These are phyloP conservation scores for Neuroscelio doddi DNA, from an alignment of 2,888 invertebrate species.

Conservation along the genomic window DNA sequence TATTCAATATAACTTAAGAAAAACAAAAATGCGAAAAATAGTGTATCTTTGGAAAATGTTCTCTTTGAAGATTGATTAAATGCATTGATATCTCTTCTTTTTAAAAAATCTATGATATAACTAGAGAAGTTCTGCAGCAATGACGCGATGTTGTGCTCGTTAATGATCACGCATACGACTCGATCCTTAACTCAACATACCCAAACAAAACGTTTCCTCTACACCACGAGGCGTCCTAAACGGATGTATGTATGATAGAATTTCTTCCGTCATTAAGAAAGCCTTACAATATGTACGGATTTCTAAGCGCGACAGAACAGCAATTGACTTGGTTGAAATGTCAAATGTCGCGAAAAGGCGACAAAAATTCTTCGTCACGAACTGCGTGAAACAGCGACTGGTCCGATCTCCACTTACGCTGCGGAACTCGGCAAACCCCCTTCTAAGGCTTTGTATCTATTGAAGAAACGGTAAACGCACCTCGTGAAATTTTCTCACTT, in stretches of 20 bases:
- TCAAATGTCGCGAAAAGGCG: constrained; percentile 14
- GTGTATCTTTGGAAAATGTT: no score
- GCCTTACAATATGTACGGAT: constrained; percentile 64
- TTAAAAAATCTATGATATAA: constrained; percentile 1
- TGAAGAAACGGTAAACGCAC: constrained; percentile 63
- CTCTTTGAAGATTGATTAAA: constrained; percentile 9
- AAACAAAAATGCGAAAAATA: no score
- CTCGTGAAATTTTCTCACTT: constrained; percentile 59
- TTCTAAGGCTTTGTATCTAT: constrained; percentile 53
- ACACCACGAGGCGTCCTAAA: constrained; percentile 61
- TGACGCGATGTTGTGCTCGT: constrained; percentile 53
- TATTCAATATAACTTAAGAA: no score
- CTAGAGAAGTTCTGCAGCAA: constrained; percentile 40
- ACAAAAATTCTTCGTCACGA: constrained; percentile 50
- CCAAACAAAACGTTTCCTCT: constrained; percentile 64
- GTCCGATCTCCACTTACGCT: constrained; percentile 8
- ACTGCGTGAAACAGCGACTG: constrained; percentile 40
- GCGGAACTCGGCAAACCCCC: constrained; percentile 17
- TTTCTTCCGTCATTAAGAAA: constrained; percentile 72
- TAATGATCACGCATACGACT: constrained; percentile 57
- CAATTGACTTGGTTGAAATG: constrained; percentile 47
- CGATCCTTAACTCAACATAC: constrained; percentile 61
- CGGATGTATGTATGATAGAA: constrained; percentile 70
- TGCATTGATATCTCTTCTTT: background rate
- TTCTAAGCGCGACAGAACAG: constrained; percentile 58